A percentile compares a stretch with the other conserved stretches of the same genome.
Conservation (phyloP, 2,113 vertebrate species). For the Stigmatopora argus region DNA sequence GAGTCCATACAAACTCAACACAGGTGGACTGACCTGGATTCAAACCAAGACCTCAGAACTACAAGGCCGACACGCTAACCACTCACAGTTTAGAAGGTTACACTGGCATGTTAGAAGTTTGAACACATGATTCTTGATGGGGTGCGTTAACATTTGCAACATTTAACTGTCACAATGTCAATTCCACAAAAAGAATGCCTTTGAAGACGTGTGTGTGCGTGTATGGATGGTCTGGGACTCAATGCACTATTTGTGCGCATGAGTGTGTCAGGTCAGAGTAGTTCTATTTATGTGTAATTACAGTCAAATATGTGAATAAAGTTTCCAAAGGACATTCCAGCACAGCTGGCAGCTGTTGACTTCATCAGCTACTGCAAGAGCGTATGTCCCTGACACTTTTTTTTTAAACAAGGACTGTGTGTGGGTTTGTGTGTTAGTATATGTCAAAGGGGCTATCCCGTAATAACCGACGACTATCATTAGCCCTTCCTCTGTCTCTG, state of each 20-base stretch:
- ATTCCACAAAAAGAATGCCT: conserved; percentile 28
- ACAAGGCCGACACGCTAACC: no score
- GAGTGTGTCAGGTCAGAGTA: conserved; percentile 28
- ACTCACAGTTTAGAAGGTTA: no score
- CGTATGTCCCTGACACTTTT: conserved; percentile 13
- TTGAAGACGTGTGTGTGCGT: conserved; percentile 6
- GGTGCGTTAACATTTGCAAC: conserved; percentile 4
- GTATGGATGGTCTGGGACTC: conserved; percentile 15
- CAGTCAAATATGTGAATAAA: conserved; percentile 43
- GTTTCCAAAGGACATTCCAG: conserved; percentile 45
- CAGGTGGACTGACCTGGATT: no score
- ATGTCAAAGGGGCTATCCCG: conserved; percentile 49
- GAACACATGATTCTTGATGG: background rate
- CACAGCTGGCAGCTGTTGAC: conserved; percentile 49
- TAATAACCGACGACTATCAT: conserved; percentile 56
- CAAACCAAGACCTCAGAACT: no score
- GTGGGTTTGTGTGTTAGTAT: conserved; percentile 24
- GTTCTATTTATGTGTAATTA: conserved; percentile 60
- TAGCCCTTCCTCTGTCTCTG: conserved; percentile 50
- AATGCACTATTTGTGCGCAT: conserved; percentile 31
- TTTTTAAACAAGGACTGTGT: conserved; percentile 22
- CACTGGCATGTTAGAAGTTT: no score
- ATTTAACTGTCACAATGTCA: conserved; percentile 30
- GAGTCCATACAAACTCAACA: no score
- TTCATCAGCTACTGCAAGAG: conserved; percentile 15